Evolutionary conservation across 1,140 invertebrate genomes (phyloP), one percentile per base, ranked within the genome.

Genomic region (Drosophila kurseongensis): DNA sequence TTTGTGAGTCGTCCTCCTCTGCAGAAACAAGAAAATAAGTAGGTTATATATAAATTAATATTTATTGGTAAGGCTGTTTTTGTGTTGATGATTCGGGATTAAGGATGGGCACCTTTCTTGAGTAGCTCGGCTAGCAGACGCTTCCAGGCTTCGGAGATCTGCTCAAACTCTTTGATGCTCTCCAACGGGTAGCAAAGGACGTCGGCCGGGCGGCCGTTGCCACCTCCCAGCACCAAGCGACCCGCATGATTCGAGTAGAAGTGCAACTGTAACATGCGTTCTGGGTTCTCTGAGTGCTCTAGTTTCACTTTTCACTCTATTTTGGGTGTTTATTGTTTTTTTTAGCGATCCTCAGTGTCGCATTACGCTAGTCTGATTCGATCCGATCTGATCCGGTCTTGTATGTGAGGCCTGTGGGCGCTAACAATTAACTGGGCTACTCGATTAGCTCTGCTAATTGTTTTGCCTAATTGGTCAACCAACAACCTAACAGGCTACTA

Each of bases 1-100:
- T 98, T 93, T 98, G 97, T 83, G 97, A 97, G 93, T 98, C 97
- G 94, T 98, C 97, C 93, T 98, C 97, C 94, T 98, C 97, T 98
- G 96, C 55, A 97, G 97, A 79, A 78, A 93, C 79, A 93, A 67
- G 9, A 14, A 47, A 42, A 13, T 6, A 32, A 18, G 0, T 14
- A 1, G 8, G 29, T 13, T 10, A 32, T 36, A 50, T 9, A 16
- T 27, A 13, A 23, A 23, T 16, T 7, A 0, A 7, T 32, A 32
- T 32, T 32, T 32, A 32, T 7, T 32, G 1, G 7, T 32, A 32
- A 23, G 23, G 23, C 23, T 23, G 4, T 23, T 23, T 32, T 23
- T 55, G 10, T 13, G 23, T 10, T 38, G n/a, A 5, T 18, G 5
- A n/a, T 27, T 13, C 10, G 14, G 12, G n/a, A 14, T 36, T n/a